These are phyloP conservation scores for Leptopilina syphax DNA, from an alignment of 2,888 invertebrate species.

Conservation along the genomic window DNA sequence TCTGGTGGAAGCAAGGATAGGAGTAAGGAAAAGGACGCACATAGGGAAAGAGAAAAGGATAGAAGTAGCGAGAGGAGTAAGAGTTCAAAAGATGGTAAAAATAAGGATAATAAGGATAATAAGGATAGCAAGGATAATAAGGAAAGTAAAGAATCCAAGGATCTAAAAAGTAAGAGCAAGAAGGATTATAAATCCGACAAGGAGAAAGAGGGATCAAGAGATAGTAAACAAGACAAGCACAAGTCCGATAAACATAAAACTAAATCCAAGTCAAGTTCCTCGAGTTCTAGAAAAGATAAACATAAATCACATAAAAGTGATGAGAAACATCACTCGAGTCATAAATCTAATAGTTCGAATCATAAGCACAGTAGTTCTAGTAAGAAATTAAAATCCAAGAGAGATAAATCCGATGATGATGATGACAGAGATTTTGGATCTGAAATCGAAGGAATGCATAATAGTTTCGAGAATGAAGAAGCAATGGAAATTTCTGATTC, in stretches of 20 bases:
- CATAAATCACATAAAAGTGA: slow-evolving; percentile 65
- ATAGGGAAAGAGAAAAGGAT: slow-evolving; percentile 52
- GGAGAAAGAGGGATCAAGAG: slow-evolving; percentile 61
- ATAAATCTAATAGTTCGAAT: slow-evolving; percentile 63
- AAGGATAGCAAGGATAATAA: slow-evolving; percentile 67
- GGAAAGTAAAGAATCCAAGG: slow-evolving; percentile 56
- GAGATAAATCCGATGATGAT: slow-evolving; percentile 59
- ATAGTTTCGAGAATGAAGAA: slow-evolving; percentile 65
- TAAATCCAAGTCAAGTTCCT: slow-evolving; percentile 66
- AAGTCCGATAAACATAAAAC: slow-evolving; percentile 58
- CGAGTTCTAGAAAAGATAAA: slow-evolving; percentile 57
- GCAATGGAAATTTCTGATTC: slow-evolving; percentile 78
- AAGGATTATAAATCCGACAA: slow-evolving; percentile 75
- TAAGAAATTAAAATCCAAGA: slow-evolving; percentile 60
- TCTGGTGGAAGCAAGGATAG: slow-evolving; percentile 42
- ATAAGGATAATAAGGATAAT: slow-evolving; percentile 57
- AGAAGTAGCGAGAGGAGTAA: slow-evolving; percentile 51
- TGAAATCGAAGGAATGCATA: slow-evolving; percentile 52
- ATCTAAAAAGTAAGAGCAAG: slow-evolving; percentile 58
- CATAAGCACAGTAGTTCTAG: slow-evolving; percentile 60
- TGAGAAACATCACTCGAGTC: slow-evolving; percentile 65
- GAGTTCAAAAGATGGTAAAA: slow-evolving; percentile 53
- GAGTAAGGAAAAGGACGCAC: slow-evolving; percentile 50
- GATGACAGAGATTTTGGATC: slow-evolving; percentile 62
- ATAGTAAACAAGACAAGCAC: slow-evolving; percentile 58